Evolutionary conservation across 2,797 vertebrate species (phyloP).

Genomic region (Spinus olivaceus): DNA sequence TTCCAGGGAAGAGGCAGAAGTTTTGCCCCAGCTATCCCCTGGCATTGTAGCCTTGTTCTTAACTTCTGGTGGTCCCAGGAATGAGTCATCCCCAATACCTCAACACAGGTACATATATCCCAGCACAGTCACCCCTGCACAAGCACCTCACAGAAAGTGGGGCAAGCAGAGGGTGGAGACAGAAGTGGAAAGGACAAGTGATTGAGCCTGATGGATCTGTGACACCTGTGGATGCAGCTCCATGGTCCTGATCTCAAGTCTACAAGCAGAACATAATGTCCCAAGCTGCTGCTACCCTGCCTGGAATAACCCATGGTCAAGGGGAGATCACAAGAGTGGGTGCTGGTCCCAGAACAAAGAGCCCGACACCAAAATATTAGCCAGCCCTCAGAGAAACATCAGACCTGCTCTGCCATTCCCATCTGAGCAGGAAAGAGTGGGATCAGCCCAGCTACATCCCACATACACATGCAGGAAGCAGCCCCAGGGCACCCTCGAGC

Average conservation of each 20-base stretch:
- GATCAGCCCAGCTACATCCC: not conserved
- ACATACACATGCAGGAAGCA: not conserved
- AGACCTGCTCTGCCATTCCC: not conserved
- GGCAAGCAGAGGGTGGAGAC: not conserved
- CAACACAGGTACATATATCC: not conserved
- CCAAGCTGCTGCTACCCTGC: not conserved
- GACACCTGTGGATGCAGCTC: not conserved
- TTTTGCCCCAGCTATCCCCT: not conserved
- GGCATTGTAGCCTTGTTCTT: accelerated
- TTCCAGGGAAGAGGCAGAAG: not conserved
- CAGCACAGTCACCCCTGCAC: accelerated
- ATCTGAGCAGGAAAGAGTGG: not conserved
- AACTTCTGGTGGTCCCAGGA: not conserved
- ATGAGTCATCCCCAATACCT: accelerated
- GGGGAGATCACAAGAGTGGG: not conserved
- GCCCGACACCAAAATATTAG: not conserved
- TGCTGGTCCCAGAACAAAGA: not conserved
- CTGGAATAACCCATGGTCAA: not conserved
- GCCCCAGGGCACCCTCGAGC: not conserved
- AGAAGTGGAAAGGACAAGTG: constrained; percentile 12
- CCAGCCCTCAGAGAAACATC: not conserved
- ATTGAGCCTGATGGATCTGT: not conserved
- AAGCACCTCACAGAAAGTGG: not conserved
- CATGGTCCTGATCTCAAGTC: not conserved
- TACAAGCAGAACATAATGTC: not conserved